Base-by-base conservation (phyloP, 2,113 vertebrate genomes). In the Brachirus orientalis region DNA sequence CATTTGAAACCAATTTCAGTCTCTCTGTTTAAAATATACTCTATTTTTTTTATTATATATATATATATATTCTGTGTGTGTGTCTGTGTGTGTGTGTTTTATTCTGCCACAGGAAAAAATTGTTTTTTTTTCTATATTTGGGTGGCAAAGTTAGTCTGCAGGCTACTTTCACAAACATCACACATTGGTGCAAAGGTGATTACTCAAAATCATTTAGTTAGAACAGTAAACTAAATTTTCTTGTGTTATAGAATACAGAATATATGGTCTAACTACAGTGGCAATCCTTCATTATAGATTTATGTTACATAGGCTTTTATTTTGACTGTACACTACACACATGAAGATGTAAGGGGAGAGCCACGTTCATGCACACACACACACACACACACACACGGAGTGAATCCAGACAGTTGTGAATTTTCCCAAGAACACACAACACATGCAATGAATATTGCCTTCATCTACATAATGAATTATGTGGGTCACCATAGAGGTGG, bases 401-500 rank as follows among this genome's bases (percentile, higher is more conserved):
- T 52, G 10, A 69, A 75, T 73, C 40, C 46, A 59, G 69, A 80
- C 18, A 68, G 43, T 40, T 80, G 46, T 72, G 51, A 69, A 75
- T 53, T 63, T n/a, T 87, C 57, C 63, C 57, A 46, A 64, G 44
- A 77, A 82, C 71, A 84, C 63, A 71, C 68, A 75, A 74, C 52
- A 80, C 66, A 67, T 53, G 61, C 33, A 59, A 53, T 75, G 61
- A 71, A 61, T 82, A 77, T 88, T 77, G 22, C 62, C 69, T 82
- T 86, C 72, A 86, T 88, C 72, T 83, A 64, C 84, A 90, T 92
- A 90, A 91, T 89, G 87, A 79, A 91, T 90, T 91, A 91, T 91
- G 70, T 92, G 83, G 91, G 88, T 89, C 90, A 90, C 63, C 76
- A 83, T 76, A 75, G 80, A 77, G 84, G 77, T 86, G 84, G 82